These are phyloP conservation scores for Cephonodes hylas DNA, from an alignment of 2,888 invertebrate genomes.

Conservation along the genomic window DNA sequence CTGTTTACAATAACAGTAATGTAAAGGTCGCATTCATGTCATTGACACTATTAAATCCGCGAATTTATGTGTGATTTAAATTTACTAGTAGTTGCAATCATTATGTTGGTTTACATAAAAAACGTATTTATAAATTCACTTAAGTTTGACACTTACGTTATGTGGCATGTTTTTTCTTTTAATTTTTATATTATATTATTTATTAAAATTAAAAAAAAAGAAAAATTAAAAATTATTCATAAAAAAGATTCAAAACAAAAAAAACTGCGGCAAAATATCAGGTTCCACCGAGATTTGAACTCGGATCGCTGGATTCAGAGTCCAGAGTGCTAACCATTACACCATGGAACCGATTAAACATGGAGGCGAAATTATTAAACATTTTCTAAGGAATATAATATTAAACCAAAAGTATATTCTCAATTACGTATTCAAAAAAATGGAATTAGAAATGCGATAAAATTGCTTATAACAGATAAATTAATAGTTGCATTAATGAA, in stretches of 20 bases:
- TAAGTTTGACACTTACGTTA: no score
- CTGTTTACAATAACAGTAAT: background rate
- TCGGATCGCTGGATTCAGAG: slow-evolving; percentile 91
- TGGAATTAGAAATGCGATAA: background rate
- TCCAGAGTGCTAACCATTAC: slow-evolving; percentile 91
- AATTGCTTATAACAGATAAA: background rate
- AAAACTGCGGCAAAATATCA: slow-evolving; percentile 43
- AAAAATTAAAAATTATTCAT: slow-evolving; percentile 1
- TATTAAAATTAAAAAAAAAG: background rate
- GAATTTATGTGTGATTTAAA: no score
- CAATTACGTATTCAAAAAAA: background rate
- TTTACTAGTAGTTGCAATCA: no score
- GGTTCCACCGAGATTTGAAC: slow-evolving; percentile 92
- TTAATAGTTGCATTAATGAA: background rate
- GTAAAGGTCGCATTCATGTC: background rate
- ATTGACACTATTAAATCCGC: background rate
- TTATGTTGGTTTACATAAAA: no score
- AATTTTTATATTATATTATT: background rate
- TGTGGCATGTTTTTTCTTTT: background rate
- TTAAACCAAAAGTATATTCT: background rate
- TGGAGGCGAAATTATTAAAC: slow-evolving; percentile 25
- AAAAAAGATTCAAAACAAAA: background rate
- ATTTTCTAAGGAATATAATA: background rate
- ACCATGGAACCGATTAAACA: slow-evolving; percentile 70
- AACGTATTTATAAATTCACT: no score